These are phyloP conservation scores for Embidobia sp. DNA, from an alignment of 2,888 invertebrate genomes.

Conservation along the genomic window DNA sequence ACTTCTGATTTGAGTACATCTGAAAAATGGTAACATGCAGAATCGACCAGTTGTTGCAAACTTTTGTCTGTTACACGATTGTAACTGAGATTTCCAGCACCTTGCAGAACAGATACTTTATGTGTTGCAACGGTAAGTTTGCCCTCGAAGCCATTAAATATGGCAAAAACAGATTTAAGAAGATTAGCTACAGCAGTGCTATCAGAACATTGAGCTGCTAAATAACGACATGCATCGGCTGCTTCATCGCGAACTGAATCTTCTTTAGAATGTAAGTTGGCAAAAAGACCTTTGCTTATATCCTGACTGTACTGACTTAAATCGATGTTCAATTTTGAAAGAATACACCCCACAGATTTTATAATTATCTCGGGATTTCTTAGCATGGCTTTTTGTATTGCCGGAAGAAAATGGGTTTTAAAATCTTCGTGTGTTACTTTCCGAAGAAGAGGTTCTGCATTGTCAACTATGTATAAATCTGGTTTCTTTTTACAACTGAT, in stretches of 20 bases:
- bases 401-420: constrained; percentile 86
- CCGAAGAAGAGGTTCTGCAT: constrained; percentile 86
- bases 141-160: constrained; percentile 94
- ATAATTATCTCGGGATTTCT: constrained; percentile 96
- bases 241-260: constrained; percentile 89
- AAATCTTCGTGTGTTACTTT: constrained; percentile 87
- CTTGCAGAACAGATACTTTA: constrained; percentile 92
- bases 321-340: constrained; percentile 88
- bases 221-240: constrained; percentile 86
- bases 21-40: constrained; percentile 86
- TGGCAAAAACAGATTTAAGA: constrained; percentile 88
- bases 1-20: constrained; percentile 93
- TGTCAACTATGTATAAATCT: constrained; percentile 85
- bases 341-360: constrained; percentile 89
- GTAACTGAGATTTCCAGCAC: constrained; percentile 88
- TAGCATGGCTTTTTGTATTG: constrained; percentile 94
- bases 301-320: constrained; percentile 90
- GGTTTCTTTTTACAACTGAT: constrained; percentile 90
- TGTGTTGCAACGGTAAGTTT: constrained; percentile 94
- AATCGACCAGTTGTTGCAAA: constrained; percentile 84
- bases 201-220: constrained; percentile 89
- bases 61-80: constrained; percentile 86
- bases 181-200: constrained; percentile 86
- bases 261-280: constrained; percentile 93
- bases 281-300: constrained; percentile 92